Evolutionary conservation across 2,797 vertebrate genomes (phyloP).

Genomic region (Acanthurus tractus): DNA sequence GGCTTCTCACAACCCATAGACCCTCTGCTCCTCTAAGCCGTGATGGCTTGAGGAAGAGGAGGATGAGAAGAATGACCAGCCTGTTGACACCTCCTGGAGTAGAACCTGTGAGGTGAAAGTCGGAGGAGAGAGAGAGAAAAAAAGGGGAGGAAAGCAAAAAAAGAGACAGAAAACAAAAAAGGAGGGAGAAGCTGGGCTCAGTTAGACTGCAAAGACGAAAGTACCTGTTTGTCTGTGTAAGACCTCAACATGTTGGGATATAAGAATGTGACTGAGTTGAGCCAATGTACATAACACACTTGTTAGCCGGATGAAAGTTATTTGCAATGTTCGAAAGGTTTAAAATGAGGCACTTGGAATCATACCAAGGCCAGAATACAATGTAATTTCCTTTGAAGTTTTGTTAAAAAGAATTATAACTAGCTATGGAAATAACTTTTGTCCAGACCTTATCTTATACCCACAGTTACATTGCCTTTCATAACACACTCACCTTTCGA

Average conservation of each 20-base stretch:
- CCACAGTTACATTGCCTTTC: conserved; percentile 47
- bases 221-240: conserved; percentile 92
- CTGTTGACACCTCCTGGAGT: conserved; percentile 71
- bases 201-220: conserved; percentile 89
- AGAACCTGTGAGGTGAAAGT: conserved; percentile 86
- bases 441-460: conserved; percentile 82
- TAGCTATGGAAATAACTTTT: conserved; percentile 89
- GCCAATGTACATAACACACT: conserved; percentile 86
- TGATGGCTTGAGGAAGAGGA: conserved; percentile 85
- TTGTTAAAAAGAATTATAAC: conserved; percentile 70
- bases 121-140: conserved; percentile 74
- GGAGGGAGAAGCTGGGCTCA: conserved; percentile 89
- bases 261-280: conserved; percentile 68
- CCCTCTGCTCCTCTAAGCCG: conserved; percentile 86
- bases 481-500: conserved; percentile 78
- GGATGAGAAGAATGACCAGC: conserved; percentile 78
- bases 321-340: conserved; percentile 27
- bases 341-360: conserved; percentile 19
- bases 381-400: conserved; percentile 40
- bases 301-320: conserved; percentile 52
- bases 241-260: conserved; percentile 81
- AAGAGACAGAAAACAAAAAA: conserved; percentile 83
- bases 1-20: conserved; percentile 84
- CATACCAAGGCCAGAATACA: conserved; percentile 15
- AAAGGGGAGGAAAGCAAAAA: conserved; percentile 68